Conservation (phyloP, 1,140 invertebrate genomes). For the Holcopasites calliopsidis region DNA sequence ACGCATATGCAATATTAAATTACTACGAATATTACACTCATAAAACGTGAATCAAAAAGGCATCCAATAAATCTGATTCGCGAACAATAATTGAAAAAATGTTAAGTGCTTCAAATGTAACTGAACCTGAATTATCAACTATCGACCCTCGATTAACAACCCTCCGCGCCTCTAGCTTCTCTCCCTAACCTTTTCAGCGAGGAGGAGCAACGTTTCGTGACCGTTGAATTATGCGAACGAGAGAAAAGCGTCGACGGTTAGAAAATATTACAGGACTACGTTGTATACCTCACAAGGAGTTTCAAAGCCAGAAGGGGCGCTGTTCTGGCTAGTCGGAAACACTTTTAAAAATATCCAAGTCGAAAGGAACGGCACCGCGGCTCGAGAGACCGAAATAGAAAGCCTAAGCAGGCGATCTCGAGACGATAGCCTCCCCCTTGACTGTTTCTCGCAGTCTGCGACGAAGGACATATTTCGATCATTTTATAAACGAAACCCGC, state of each 20-base stretch:
- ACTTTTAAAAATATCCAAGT: constrained; percentile 53
- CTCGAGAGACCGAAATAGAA: constrained; percentile 24
- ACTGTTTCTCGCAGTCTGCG: neutral
- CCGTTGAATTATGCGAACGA: constrained; percentile 15
- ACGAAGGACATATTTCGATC: constrained; percentile 12
- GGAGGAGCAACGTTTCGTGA: too few species aligned
- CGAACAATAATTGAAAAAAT: too few species aligned
- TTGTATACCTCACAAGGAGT: constrained; percentile 14
- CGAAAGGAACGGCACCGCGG: neutral
- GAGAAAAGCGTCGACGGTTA: constrained; percentile 8
- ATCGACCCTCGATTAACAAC: too few species aligned
- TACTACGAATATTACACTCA: too few species aligned
- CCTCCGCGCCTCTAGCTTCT: too few species aligned
- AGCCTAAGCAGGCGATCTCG: neutral
- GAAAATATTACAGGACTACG: constrained; percentile 40
- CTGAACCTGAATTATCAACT: too few species aligned
- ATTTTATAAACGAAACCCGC: neutral
- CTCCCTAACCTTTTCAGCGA: too few species aligned
- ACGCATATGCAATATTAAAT: too few species aligned
- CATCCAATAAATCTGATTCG: too few species aligned
- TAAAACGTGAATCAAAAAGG: too few species aligned
- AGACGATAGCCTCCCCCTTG: neutral
- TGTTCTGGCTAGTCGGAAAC: constrained; percentile 22
- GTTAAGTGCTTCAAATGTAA: too few species aligned
- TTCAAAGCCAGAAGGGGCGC: neutral